Conservation (phyloP, 2,797 vertebrate species). For the Silurus lanzhouensis region DNA sequence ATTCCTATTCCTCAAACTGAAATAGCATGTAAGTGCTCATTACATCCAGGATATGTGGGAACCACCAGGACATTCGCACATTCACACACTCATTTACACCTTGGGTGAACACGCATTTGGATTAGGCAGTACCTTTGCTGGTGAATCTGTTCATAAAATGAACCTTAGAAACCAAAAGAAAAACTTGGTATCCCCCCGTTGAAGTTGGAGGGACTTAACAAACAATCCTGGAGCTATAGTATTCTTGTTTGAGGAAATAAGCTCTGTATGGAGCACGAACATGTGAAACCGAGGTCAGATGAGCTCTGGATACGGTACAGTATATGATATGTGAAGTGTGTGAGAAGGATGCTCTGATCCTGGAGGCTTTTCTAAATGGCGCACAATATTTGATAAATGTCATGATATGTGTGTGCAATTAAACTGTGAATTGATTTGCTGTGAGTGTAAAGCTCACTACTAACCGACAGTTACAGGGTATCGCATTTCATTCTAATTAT, state of each 20-base stretch:
- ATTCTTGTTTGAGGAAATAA: background rate
- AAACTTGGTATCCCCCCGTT: background rate
- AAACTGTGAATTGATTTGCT: background rate
- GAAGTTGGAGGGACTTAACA: background rate
- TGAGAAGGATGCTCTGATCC: background rate
- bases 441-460: background rate
- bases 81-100: background rate
- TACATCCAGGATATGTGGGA: background rate
- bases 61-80: background rate
- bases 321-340: background rate
- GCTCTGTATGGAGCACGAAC: background rate
- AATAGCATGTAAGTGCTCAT: background rate
- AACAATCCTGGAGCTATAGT: background rate
- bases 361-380: background rate
- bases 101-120: background rate
- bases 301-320: background rate
- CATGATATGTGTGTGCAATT: background rate
- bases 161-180: background rate
- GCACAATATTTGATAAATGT: background rate
- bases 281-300: background rate
- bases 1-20: background rate
- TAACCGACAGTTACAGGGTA: background rate
- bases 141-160: background rate
- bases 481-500: too few species aligned
- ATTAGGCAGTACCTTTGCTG: background rate